Evolutionary conservation across 2,888 invertebrate genomes (phyloP), one percentile per base, ranked within the genome.

Genomic region (Dermolepida albohirtum): DNA sequence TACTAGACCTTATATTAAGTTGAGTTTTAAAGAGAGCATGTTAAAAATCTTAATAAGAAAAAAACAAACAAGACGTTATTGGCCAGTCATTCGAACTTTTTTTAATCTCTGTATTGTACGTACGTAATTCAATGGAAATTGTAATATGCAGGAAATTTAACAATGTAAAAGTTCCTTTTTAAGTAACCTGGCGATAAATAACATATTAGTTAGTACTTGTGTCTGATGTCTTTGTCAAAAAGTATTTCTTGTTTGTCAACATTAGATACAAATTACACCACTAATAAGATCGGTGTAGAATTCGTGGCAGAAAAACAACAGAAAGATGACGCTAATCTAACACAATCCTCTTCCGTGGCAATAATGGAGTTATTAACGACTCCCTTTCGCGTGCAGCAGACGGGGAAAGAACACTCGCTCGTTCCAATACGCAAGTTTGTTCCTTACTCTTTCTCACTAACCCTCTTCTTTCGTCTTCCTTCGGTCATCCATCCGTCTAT

Each of bases 361-460:
- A 62, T 62, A 62, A 62, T 62, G 59, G 47, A 62, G 59, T 62
- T 62, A 62, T 62, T 62, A 62, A 62, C 59, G 44, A 62, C 59
- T 62, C 59, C 47, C 47, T 62, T 62, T 62, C 59, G 59, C 47
- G 47, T 62, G 59, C 59, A 34, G 34, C 34, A 47, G 34, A 14
- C 59, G 47, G 34, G 59, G 59, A 62, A 47, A 62, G 49, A 62
- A 62, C 59, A 62, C 47, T 62, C 47, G 47, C 27, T 22, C 47
- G 47, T 47, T 59, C 29, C 59, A 44, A 47, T 34, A 62, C 59
- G 34, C 39, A 16, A 16, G 22, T 22, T 27, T 47, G 44, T 62
- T 62, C 47, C 34, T 62, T 62, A 47, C 59, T 62, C 47, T 34
- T 62, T 62, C 59, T 47, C 59, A 11, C 59, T 47, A 34, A 62